These are phyloP conservation scores for Nyctibius grandis DNA, from an alignment of 2,797 vertebrate genomes.

Conservation along the genomic window DNA sequence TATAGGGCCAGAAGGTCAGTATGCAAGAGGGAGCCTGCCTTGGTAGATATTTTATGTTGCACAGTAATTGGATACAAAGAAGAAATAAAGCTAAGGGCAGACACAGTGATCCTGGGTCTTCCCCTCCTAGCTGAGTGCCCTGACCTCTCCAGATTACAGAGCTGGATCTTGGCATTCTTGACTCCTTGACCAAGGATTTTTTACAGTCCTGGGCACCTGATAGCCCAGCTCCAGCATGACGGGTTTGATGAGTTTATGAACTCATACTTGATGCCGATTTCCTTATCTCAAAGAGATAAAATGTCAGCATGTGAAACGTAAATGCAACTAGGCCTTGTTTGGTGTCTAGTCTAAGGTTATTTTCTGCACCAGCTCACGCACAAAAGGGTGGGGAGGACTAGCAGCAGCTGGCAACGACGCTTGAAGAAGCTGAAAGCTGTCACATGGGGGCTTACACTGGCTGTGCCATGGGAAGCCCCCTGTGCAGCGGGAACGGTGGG, in stretches of 20 bases:
- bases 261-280: not conserved
- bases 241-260: not conserved
- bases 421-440: not conserved
- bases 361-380: not conserved
- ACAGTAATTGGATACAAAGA: slow-evolving; percentile 23
- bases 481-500: not conserved
- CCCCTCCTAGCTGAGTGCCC: not conserved
- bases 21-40: not conserved
- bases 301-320: not conserved
- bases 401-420: not conserved
- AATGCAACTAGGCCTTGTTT: not conserved
- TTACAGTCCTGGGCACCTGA: not conserved
- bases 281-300: not conserved
- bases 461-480: not conserved
- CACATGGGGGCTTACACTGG: not conserved
- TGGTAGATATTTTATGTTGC: slow-evolving; percentile 18
- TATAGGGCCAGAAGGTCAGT: not conserved
- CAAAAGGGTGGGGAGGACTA: not conserved
- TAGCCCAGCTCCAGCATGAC: not conserved
- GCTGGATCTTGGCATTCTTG: not conserved
- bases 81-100: slow-evolving; percentile 4
- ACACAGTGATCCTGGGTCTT: not conserved
- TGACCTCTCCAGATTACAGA: not conserved
- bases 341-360: not conserved
- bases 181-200: not conserved